Base-by-base conservation (phyloP, 2,113 vertebrate species). In the Gymnobelideus leadbeateri region DNA sequence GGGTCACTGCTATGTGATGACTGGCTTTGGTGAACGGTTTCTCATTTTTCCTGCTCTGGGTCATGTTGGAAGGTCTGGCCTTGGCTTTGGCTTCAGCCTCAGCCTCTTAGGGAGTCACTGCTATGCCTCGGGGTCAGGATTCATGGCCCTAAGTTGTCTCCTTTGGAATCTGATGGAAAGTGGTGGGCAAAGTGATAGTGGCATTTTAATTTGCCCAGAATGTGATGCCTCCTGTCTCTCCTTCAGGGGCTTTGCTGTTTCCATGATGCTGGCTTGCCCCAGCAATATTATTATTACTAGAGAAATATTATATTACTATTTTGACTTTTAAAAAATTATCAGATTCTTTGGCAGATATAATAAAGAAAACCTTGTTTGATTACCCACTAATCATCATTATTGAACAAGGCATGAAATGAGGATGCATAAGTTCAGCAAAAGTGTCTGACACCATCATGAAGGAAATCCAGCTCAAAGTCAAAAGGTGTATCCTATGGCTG, bases 1-100 rank as follows among this genome's bases (percentile, higher is more conserved):
- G 93, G 99, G 94, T 77, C 97, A 98, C 97, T 99, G 98, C 97
- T 99, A 99, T 92, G 98, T 98, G 97, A 99, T 98, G 31, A 99
- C 98, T 28, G 31, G 57, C 3, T 68, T 68, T 37, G 28, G 57
- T 12, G 0, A 68, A 37, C 3, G 7, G 54, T 5, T 55, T 26
- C 54, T 19, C 54, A 55, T 16, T 8, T 1, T 55, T 55, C 54
- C 54, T 26, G 24, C 54, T 55, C 24, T 25, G 11, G 12, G 31
- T 3, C 57, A 61, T 31, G 55, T 31, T 3, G 10, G 28, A 31
- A 61, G 28, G 28, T 61, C 12, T 16, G 0, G 31, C 57, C 28
- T 37, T 14, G 14, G 57, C 12, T 10, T 31, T 3, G 3, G 57
- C 57, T 5, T 37, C 11, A 68, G 57, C 12, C 19, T 37, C 31